A percentile compares a stretch with the other conserved stretches of the same genome.
Conservation (phyloP, 1,140 invertebrate genomes). For the Neelides sp. region DNA sequence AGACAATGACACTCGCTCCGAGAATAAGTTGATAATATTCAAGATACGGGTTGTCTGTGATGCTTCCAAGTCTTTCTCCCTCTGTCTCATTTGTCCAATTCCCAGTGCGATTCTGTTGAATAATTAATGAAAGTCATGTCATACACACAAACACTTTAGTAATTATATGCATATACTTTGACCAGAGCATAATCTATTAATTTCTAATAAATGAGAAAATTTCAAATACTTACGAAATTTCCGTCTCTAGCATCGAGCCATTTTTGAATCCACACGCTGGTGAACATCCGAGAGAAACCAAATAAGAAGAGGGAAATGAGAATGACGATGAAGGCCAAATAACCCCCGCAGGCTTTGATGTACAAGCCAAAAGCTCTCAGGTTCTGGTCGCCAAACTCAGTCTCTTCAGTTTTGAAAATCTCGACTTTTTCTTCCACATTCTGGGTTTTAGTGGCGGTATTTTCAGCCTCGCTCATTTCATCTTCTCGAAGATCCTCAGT, state of each 20-base stretch:
- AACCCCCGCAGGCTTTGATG: constrained; percentile 33
- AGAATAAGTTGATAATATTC: constrained; percentile 32
- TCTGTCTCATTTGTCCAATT: constrained; percentile 8
- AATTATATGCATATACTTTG: too few relatives aligned
- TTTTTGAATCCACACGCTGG: constrained; percentile 32
- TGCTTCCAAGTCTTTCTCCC: constrained; percentile 29
- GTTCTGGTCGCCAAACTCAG: constrained; percentile 7
- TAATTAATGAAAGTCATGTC: too few relatives aligned
- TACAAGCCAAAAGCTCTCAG: constrained; percentile 22
- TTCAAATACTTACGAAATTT: constrained; percentile 15
- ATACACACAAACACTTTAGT: too few relatives aligned
- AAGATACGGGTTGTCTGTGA: constrained; percentile 32
- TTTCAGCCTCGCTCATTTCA: constrained; percentile 6
- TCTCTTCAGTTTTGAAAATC: background rate
- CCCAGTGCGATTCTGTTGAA: background rate
- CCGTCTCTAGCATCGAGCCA: constrained; percentile 34
- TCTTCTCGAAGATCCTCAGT: constrained; percentile 28
- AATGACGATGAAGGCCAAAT: constrained; percentile 25
- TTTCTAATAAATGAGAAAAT: too few relatives aligned
- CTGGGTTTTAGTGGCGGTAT: background rate
- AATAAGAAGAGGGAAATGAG: constrained; percentile 32
- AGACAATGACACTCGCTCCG: constrained; percentile 22
- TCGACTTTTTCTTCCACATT: background rate
- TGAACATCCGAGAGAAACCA: constrained; percentile 31
- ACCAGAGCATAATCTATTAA: too few relatives aligned